Base-by-base conservation (phyloP, 2,797 vertebrate genomes). In the Chrosomus eos region DNA sequence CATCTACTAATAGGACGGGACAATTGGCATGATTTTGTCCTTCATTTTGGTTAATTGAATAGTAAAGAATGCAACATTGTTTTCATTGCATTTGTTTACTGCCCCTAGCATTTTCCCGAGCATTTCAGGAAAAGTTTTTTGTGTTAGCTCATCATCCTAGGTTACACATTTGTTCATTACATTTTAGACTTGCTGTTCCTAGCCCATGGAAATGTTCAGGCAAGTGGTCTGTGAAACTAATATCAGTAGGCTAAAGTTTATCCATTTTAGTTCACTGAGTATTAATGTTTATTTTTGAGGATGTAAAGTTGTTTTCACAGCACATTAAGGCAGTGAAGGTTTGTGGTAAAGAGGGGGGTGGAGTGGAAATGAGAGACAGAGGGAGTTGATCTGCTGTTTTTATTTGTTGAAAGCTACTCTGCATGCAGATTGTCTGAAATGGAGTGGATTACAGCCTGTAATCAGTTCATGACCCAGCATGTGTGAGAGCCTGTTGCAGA, bases 401-500 rank as follows among this genome's bases (percentile, higher is more conserved):
- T 90, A 89, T 88, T 90, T 83, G 76, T 79, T 31, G 28, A 87
- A 84, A 77, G 87, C 87, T 86, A 87, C 88, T 80, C 28, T 43
- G 80, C 82, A 76, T 86, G 70, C 89, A 83, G 88, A 84, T 90
- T 19, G 21, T 86, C 90, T 90, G 90, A 90, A 90, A 92, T 81
- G 86, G 83, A 90, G 85, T 90, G 92, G 92, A 93, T 95, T 94
- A 89, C 83, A 90, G 90, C 70, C 85, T 89, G 87, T 94, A 93
- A 95, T 95, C 91, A 85, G 93, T 93, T 93, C 91, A 90, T 83
- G 90, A 91, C 91, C 92, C 88, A 89, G 89, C 87, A 81, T 80
- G 83, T 89, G 89, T 89, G 90, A 93, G 88, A 90, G 86, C 70
- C 87, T 91, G 90, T 80, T 53, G 78, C 78, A 48, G 4, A 68